Conservation (phyloP, 2,888 invertebrate genomes). For the Tupiocoris notatus region DNA sequence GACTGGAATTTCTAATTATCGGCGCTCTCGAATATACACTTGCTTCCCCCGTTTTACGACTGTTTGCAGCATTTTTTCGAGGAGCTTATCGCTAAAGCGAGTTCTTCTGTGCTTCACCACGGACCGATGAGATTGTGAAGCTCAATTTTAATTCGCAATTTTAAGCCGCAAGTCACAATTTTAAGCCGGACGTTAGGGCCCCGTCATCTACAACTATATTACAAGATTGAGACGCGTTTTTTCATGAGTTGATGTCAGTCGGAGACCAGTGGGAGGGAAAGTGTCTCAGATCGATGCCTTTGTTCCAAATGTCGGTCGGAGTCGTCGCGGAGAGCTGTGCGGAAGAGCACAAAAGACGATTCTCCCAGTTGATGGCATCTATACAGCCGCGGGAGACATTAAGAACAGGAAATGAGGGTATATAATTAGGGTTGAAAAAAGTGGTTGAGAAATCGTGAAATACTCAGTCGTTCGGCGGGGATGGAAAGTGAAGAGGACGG, state of each 20-base stretch:
- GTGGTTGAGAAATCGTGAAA: slow-evolving; percentile 44
- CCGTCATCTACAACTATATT: too few relatives aligned
- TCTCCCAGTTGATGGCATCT: slow-evolving; percentile 42
- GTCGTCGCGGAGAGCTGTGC: background rate
- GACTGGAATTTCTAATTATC: too few relatives aligned
- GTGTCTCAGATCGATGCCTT: slow-evolving; percentile 40
- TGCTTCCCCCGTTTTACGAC: too few relatives aligned
- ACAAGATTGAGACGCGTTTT: background rate
- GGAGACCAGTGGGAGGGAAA: slow-evolving; percentile 21
- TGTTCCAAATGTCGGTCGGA: slow-evolving; percentile 31
- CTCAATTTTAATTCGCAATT: too few relatives aligned
- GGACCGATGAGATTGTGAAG: too few relatives aligned
- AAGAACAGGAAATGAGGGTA: slow-evolving; percentile 45
- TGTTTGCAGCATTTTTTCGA: too few relatives aligned
- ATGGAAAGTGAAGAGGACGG: background rate
- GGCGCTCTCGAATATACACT: too few relatives aligned
- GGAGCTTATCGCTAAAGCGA: too few relatives aligned
- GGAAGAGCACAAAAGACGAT: slow-evolving; percentile 41
- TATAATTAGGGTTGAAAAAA: slow-evolving; percentile 45
- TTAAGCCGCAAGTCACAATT: too few relatives aligned
- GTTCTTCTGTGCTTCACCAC: too few relatives aligned
- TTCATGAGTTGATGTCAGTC: background rate
- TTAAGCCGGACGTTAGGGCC: too few relatives aligned
- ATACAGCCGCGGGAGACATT: slow-evolving; percentile 44
- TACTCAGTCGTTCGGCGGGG: slow-evolving; percentile 40